Percentiles rank a stretch among this genome's conserved stretches.
Conservation (phyloP, 2,113 vertebrate genomes). For the Eulemur macaco region DNA sequence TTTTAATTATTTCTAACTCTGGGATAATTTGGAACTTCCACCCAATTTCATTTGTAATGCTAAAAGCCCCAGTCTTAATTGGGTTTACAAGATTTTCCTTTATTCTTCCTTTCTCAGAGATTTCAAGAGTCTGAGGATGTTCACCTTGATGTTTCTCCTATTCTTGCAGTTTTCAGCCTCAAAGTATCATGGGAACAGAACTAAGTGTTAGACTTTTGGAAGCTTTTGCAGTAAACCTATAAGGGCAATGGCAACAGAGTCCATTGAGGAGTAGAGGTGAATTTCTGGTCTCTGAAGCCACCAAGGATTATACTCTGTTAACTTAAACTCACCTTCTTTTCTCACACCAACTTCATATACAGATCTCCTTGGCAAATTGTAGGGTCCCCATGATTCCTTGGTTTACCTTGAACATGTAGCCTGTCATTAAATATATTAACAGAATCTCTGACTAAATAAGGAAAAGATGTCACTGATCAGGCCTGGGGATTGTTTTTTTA, state of each 20-base stretch:
- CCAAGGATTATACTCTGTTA: neutral
- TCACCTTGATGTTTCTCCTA: neutral
- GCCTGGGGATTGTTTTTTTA: neutral
- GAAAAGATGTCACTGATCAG: neutral
- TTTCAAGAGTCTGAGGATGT: neutral
- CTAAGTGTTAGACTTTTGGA: neutral
- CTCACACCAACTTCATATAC: neutral
- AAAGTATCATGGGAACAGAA: neutral
- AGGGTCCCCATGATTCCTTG: neutral
- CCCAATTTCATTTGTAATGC: neutral
- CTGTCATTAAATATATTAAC: neutral
- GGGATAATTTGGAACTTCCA: neutral
- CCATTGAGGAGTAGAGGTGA: neutral
- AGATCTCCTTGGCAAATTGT: neutral
- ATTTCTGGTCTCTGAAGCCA: neutral
- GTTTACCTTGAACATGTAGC: neutral
- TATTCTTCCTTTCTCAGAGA: neutral
- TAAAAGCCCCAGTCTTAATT: neutral
- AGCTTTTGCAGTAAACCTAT: neutral
- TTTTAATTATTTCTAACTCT: neutral
- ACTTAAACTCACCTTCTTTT: neutral
- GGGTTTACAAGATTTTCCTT: neutral
- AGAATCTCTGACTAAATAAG: neutral
- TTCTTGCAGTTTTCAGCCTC: neutral
- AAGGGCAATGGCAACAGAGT: neutral